Percentiles rank a stretch among this genome's conserved stretches.
Evolutionary conservation across 2,797 vertebrate species (phyloP).

Genomic region (Pseudocheirus occidentalis): DNA sequence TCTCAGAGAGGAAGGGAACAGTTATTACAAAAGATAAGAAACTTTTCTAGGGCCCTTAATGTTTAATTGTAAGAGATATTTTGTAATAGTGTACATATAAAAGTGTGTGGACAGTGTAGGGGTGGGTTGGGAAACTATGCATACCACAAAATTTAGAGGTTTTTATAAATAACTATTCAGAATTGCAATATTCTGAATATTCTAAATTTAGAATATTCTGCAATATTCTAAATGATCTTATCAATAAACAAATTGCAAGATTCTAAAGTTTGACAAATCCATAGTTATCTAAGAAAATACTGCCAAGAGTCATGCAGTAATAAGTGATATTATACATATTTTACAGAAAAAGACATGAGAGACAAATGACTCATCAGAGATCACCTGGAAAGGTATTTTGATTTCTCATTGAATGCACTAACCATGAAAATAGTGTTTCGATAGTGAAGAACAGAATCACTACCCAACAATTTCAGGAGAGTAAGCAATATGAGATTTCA

Average conservation of each 20-base stretch:
- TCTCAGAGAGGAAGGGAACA: too few species aligned
- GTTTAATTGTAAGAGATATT: not conserved
- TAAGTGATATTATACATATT: constrained; percentile 6
- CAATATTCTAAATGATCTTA: too few species aligned
- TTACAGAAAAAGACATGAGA: constrained; percentile 19
- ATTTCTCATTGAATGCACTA: constrained; percentile 10
- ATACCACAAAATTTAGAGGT: not conserved
- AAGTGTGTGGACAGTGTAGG: not conserved
- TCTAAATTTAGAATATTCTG: too few species aligned
- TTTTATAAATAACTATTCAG: not conserved
- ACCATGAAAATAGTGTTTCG: not conserved
- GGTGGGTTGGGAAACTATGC: not conserved
- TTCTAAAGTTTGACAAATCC: not conserved
- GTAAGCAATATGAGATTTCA: constrained; percentile 21
- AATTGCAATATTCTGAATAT: too few species aligned
- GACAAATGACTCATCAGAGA: constrained; percentile 4
- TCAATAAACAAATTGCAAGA: too few species aligned
- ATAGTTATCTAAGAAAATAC: not conserved
- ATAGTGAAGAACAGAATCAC: not conserved
- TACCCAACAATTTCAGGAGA: not conserved
- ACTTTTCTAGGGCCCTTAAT: not conserved
- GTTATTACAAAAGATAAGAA: not conserved
- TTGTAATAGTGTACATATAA: not conserved
- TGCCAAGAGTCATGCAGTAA: not conserved
- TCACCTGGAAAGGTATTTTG: constrained; percentile 18